Evolutionary conservation across 2,113 vertebrate genomes (phyloP).

Genomic region (Ramphastos sulfuratus): DNA sequence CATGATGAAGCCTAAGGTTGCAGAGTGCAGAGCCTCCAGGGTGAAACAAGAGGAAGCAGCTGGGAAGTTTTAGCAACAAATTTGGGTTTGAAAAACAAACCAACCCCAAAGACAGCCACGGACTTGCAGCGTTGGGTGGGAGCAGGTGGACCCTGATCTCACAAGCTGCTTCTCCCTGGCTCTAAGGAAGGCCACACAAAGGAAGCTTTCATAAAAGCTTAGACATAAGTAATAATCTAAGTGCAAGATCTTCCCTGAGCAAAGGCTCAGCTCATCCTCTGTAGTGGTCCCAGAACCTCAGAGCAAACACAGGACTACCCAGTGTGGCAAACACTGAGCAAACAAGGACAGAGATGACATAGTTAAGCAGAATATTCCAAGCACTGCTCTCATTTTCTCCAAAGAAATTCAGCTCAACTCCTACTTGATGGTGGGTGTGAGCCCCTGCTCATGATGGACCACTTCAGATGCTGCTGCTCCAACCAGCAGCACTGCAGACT

Average conservation of each 20-base stretch:
- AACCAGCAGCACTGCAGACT: neutral
- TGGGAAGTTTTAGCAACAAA: neutral
- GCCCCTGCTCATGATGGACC: fast-evolving
- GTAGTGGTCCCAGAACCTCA: neutral
- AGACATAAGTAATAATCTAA: neutral
- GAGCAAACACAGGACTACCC: neutral
- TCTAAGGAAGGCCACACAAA: fast-evolving
- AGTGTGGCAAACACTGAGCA: neutral
- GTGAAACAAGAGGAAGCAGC: neutral
- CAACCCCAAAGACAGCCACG: neutral
- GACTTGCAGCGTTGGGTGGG: neutral
- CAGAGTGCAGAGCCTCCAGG: too few relatives aligned
- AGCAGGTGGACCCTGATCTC: neutral
- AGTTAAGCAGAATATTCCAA: neutral
- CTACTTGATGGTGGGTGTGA: neutral
- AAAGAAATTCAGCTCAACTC: neutral
- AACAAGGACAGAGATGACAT: neutral
- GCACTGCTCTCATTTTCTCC: neutral
- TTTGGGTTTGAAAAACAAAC: neutral
- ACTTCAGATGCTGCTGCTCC: neutral
- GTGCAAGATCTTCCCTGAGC: neutral
- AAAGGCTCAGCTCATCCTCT: neutral
- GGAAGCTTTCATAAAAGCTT: neutral
- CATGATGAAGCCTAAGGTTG: neutral
- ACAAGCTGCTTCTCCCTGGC: neutral